A percentile compares a stretch with the other conserved stretches of the same genome.
phyloP scores from a whole-genome alignment of 2,113 vertebrate species.

The Microcebus ravelobensis region DNA sequence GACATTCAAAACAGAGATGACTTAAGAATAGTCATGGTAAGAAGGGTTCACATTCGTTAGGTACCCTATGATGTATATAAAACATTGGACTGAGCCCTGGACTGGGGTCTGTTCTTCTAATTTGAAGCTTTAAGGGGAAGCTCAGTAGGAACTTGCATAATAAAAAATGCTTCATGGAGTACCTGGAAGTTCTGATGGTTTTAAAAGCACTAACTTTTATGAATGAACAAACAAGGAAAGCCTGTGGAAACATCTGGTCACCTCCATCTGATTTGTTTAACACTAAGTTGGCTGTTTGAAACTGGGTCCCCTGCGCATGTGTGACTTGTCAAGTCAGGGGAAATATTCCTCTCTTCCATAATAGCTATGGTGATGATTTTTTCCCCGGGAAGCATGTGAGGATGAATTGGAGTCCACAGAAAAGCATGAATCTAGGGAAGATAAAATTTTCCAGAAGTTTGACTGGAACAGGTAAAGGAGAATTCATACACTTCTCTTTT shows the following conservation, averaged over 20 bases:
- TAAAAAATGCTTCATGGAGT: not conserved
- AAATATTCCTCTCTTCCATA: not conserved
- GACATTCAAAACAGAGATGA: not conserved
- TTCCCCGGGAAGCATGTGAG: conserved; percentile 62
- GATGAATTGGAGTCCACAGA: conserved; percentile 90
- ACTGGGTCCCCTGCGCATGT: not conserved
- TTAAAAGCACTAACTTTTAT: not conserved
- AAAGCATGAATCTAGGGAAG: conserved; percentile 91
- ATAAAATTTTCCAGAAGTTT: conserved; percentile 88
- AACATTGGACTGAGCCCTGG: not conserved
- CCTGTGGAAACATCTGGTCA: not conserved
- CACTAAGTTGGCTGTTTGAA: not conserved
- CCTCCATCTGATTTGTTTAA: not conserved
- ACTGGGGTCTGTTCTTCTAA: not conserved
- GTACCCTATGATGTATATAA: not conserved
- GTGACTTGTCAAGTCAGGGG: not conserved
- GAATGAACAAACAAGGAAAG: not conserved
- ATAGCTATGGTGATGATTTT: not conserved
- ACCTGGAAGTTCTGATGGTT: not conserved
- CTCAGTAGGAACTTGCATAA: not conserved
- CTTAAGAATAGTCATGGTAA: too few relatives aligned
- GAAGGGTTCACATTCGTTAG: not conserved
- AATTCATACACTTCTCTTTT: not conserved
- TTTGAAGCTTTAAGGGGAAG: not conserved
- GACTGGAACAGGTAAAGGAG: conserved; percentile 91